A percentile compares a stretch with the other conserved stretches of the same genome.
These are phyloP conservation scores for Formica aserva DNA, from an alignment of 2,888 invertebrate species.

Conservation along the genomic window DNA sequence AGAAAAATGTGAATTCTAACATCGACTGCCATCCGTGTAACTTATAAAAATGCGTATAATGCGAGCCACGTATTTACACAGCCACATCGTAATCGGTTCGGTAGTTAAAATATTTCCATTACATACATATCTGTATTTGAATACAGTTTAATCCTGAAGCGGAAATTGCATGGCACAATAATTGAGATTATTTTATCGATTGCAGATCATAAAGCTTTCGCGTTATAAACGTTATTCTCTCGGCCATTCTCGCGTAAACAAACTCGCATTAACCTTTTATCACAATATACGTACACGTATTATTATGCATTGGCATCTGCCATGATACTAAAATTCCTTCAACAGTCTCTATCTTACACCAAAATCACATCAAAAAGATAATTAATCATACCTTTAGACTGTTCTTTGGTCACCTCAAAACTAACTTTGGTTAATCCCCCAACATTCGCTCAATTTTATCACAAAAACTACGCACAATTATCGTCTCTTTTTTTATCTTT, in stretches of 20 bases:
- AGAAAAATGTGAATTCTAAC: not conserved
- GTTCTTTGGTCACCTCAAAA: constrained; percentile 67
- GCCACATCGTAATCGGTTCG: constrained; percentile 7
- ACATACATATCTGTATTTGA: not conserved
- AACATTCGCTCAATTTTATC: constrained; percentile 32
- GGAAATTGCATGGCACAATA: constrained; percentile 65
- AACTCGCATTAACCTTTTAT: constrained; percentile 58
- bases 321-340: constrained; percentile 43
- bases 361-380: constrained; percentile 38
- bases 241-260: constrained; percentile 30
- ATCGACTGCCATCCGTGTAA: not conserved
- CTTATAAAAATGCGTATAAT: constrained; percentile 35
- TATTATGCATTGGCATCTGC: constrained; percentile 54
- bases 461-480: constrained; percentile 29
- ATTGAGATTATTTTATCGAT: constrained; percentile 48
- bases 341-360: constrained; percentile 18
- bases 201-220: constrained; percentile 47
- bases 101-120: constrained; percentile 41
- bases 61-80: constrained; percentile 25
- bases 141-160: constrained; percentile 28
- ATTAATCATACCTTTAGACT: constrained; percentile 26
- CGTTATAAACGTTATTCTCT: constrained; percentile 59
- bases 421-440: constrained; percentile 57
- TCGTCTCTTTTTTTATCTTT: not conserved
- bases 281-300: constrained; percentile 54